Percentiles rank a stretch among this genome's conserved stretches.
phyloP scores from a whole-genome alignment of 1,140 invertebrate species.

The Rhopalosiphum padi region DNA sequence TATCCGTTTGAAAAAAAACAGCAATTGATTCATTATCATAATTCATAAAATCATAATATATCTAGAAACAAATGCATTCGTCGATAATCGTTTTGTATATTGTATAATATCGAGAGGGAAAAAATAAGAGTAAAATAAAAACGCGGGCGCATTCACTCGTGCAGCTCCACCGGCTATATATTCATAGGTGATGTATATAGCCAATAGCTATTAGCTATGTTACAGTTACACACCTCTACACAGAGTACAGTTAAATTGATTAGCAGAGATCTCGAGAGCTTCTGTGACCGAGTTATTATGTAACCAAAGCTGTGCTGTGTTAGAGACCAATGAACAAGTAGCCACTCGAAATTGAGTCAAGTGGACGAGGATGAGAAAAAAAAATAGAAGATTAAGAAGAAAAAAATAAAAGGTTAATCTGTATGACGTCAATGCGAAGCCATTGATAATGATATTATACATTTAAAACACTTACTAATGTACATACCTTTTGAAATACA shows the following conservation, averaged over 20 bases:
- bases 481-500: neutral
- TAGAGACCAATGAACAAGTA: neutral
- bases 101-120: neutral
- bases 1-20: neutral
- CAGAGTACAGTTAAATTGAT: neutral
- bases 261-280: neutral
- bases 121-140: neutral
- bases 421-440: constrained; percentile 36
- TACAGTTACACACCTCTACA: no score
- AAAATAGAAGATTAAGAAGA: neutral
- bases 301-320: neutral
- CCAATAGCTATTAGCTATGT: neutral
- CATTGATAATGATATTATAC: neutral
- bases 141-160: neutral
- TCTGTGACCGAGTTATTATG: constrained; percentile 4
- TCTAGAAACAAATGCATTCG: neutral
- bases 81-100: neutral
- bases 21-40: neutral
- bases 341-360: neutral
- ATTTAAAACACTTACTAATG: neutral
- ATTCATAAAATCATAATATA: no score
- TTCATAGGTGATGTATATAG: no score
- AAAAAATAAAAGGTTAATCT: neutral
- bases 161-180: neutral
- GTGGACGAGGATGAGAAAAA: neutral